Conservation (phyloP, 2,888 invertebrate genomes). For the Xylota segnis region DNA sequence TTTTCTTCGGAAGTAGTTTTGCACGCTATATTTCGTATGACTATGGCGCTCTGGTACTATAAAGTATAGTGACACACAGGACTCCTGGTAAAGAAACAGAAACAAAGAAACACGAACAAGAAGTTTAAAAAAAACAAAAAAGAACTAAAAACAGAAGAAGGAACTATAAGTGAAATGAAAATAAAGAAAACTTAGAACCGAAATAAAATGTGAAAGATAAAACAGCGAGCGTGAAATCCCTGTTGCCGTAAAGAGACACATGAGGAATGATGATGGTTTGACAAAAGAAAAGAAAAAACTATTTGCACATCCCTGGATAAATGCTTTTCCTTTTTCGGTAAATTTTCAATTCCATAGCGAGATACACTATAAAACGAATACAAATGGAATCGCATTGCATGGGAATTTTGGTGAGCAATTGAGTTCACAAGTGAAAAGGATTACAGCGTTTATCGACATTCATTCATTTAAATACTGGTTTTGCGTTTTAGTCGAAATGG, state of each 20-base stretch:
- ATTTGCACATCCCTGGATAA: slow-evolving; percentile 56
- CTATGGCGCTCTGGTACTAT: slow-evolving; percentile 30
- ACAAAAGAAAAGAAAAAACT: neutral
- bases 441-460: slow-evolving; percentile 8
- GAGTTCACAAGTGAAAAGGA: slow-evolving; percentile 19
- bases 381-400: slow-evolving; percentile 3
- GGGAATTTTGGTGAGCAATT: slow-evolving; percentile 5
- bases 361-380: slow-evolving; percentile 15
- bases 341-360: slow-evolving; percentile 8
- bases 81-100: neutral
- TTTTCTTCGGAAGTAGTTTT: slow-evolving; percentile 44
- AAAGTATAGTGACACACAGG: slow-evolving; percentile 17
- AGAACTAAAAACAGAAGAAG: neutral
- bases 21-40: slow-evolving; percentile 25
- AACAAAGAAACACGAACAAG: neutral
- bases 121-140: slow-evolving; percentile 9
- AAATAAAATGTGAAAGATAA: slow-evolving; percentile 47
- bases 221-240: slow-evolving; percentile 39
- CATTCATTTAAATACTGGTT: neutral
- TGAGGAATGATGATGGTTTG: slow-evolving; percentile 44
- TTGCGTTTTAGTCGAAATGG: neutral
- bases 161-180: neutral
- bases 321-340: slow-evolving; percentile 3
- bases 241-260: slow-evolving; percentile 53
- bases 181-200: slow-evolving; percentile 14